Evolutionary conservation across 2,797 vertebrate genomes (phyloP).

Genomic region (Lerista edwardsae): DNA sequence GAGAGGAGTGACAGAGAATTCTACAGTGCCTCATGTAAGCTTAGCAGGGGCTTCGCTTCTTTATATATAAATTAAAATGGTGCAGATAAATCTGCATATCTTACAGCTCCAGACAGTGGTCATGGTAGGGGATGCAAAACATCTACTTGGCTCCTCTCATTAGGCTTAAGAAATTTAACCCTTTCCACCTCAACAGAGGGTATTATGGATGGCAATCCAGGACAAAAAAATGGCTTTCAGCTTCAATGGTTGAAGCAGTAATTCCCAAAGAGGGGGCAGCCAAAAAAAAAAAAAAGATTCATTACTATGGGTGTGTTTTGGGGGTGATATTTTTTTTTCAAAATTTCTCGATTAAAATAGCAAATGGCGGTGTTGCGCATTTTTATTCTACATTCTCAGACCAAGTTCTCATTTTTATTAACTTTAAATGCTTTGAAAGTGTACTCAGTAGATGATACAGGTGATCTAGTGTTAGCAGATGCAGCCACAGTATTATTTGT

Average conservation of each 20-base stretch:
- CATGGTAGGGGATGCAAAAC: not conserved
- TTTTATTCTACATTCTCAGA: too few relatives aligned
- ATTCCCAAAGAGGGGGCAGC: not conserved
- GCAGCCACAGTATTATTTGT: too few relatives aligned
- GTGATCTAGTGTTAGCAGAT: too few relatives aligned
- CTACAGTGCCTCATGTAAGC: fast-evolving
- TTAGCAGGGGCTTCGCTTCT: conserved; percentile 5
- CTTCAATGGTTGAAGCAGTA: not conserved
- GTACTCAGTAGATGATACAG: too few relatives aligned
- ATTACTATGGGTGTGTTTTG: too few relatives aligned
- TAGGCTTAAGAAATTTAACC: conserved; percentile 17
- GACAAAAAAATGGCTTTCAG: too few relatives aligned
- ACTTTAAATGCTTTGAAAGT: too few relatives aligned
- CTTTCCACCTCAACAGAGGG: not conserved
- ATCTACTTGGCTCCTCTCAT: conserved; percentile 21
- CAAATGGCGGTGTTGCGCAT: too few relatives aligned
- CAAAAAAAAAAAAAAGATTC: too few relatives aligned
- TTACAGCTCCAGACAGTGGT: conserved; percentile 20
- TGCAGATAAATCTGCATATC: not conserved
- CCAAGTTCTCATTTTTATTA: too few relatives aligned
- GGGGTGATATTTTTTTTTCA: too few relatives aligned
- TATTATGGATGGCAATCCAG: conserved; percentile 8
- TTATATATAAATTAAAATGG: conserved; percentile 3
- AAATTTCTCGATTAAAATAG: too few relatives aligned
- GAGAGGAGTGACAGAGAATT: not conserved